Percentiles rank a stretch among this genome's conserved stretches.
These are phyloP conservation scores for Zoroaster sp. DNA, from an alignment of 53 echinoderm and acorn worm species.

Conservation along the genomic window DNA sequence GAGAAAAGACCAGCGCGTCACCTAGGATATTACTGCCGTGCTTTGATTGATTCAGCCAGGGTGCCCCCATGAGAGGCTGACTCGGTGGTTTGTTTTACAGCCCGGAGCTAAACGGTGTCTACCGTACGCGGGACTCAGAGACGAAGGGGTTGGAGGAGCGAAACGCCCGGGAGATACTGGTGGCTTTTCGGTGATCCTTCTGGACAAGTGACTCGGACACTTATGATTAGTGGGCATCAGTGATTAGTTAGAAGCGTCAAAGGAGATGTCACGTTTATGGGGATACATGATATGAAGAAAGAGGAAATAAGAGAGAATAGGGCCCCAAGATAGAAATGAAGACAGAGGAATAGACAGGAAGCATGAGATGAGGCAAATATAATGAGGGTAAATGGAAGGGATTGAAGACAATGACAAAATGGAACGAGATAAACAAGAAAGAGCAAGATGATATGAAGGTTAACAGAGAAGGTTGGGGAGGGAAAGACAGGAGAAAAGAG, in stretches of 20 bases:
- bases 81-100: not conserved
- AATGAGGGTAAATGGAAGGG: too few species aligned
- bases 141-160: constrained; percentile 12
- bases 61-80: not conserved
- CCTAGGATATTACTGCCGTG: constrained; percentile 14
- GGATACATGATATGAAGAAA: not conserved
- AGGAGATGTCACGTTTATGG: not conserved
- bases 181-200: not conserved
- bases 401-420: too few species aligned
- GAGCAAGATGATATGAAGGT: too few species aligned
- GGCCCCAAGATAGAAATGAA: too few species aligned
- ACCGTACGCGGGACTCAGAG: not conserved
- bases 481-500: not conserved
- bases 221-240: not conserved
- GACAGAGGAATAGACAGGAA: too few species aligned
- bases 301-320: too few species aligned
- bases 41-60: constrained; percentile 33
- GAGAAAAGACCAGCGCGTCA: not conserved
- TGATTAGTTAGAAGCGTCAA: not conserved
- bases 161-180: constrained; percentile 28
- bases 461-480: too few species aligned
- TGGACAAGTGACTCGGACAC: not conserved
- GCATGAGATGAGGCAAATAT: too few species aligned
- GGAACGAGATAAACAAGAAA: too few species aligned
- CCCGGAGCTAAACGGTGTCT: not conserved